A percentile compares a stretch with the other conserved stretches of the same genome.
These are phyloP conservation scores for Spilosoma lubricipeda DNA, from an alignment of 2,888 invertebrate species.

Conservation along the genomic window DNA sequence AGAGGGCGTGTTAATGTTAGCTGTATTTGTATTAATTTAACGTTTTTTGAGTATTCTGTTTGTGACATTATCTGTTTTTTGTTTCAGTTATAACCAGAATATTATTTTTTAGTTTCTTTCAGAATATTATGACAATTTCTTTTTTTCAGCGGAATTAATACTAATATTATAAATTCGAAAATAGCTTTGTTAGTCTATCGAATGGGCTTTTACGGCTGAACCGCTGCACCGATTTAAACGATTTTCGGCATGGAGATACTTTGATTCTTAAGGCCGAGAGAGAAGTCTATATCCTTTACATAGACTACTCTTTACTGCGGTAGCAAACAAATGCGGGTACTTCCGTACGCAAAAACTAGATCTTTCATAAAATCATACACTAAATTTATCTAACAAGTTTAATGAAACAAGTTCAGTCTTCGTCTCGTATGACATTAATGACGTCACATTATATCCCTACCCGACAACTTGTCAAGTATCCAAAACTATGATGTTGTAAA, in stretches of 20 bases:
- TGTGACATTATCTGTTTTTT: background rate
- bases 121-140: background rate
- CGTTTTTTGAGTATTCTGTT: background rate
- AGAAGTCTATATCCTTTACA: too few relatives aligned
- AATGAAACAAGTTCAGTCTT: background rate
- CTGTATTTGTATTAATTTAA: slow-evolving; percentile 34
- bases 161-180: too few relatives aligned
- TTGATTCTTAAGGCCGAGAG: too few relatives aligned
- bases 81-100: background rate
- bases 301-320: background rate
- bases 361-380: too few relatives aligned
- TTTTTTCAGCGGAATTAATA: background rate
- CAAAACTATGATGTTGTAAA: slow-evolving; percentile 27
- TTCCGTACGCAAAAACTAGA: too few relatives aligned
- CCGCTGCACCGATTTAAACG: too few relatives aligned
- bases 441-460: background rate
- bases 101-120: background rate
- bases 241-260: too few relatives aligned
- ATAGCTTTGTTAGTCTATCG: too few relatives aligned
- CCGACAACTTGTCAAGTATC: slow-evolving; percentile 21
- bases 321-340: too few relatives aligned
- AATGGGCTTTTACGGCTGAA: too few relatives aligned
- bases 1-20: slow-evolving; percentile 35
- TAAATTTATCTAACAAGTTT: background rate
- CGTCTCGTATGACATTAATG: slow-evolving; percentile 5